Percentiles rank a stretch among this genome's conserved stretches.
These are phyloP conservation scores for Phacellophora camtschatica DNA, from an alignment of 30 jellyfish, hydroid and myxozoan genomes.

Conservation along the genomic window DNA sequence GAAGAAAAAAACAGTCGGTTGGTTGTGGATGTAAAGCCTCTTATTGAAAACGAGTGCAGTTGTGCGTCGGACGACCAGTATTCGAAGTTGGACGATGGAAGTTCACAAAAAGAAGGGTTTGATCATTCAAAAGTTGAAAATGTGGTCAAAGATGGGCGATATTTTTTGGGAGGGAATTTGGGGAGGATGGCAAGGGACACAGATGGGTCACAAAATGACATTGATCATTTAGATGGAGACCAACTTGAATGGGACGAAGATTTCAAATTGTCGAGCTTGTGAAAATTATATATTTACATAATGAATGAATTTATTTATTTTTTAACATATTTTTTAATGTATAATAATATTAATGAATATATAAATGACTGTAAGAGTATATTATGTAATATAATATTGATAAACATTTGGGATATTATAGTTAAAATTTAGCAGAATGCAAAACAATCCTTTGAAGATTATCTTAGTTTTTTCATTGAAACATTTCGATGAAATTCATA, in stretches of 20 bases:
- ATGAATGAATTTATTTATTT: no score
- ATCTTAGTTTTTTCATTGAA: no score
- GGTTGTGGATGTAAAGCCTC: not conserved
- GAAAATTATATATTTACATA: no score
- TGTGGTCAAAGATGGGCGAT: conserved; percentile 43
- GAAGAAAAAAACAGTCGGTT: conserved; percentile 2
- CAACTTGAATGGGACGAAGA: conserved; percentile 58
- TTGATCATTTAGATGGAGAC: conserved; percentile 3
- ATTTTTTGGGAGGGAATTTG: conserved; percentile 24
- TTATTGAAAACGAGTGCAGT: not conserved
- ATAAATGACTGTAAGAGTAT: no score
- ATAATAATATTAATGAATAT: no score
- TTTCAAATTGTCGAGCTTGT: no score
- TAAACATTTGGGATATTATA: no score
- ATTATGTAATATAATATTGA: no score
- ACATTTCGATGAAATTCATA: no score
- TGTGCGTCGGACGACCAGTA: conserved; percentile 12
- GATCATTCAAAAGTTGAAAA: not conserved
- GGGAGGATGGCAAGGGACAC: conserved; percentile 21
- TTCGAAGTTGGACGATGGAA: not conserved
- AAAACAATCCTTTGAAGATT: no score
- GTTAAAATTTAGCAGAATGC: no score
- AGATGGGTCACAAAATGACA: conserved; percentile 17
- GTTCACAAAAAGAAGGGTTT: not conserved
- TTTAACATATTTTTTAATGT: no score